Evolutionary conservation across 2,113 vertebrate genomes (phyloP), one percentile per base, ranked within the genome.

Genomic region (Cercopithecus mona): DNA sequence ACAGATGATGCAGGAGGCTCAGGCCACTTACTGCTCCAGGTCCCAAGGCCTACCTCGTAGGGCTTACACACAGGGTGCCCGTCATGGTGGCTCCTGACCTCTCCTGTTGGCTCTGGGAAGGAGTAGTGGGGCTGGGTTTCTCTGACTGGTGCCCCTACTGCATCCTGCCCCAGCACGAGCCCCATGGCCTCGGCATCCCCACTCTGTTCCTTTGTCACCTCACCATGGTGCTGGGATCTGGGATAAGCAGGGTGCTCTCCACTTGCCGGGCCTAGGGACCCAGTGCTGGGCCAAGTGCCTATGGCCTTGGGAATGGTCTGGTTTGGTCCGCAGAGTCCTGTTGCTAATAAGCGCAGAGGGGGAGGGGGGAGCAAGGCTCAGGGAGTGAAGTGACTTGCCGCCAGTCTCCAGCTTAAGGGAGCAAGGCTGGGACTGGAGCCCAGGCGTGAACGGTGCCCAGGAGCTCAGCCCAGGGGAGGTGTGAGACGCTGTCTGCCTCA

Each of bases 31-130:
- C 85, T 0, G 14, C 85, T 12, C 0, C 14, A 3, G 8, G 3
- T 27, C 61, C 27, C 27, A 13, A 64, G 61, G 27, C 61, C 61
- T 6, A 14, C 64, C 64, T 45, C 2, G 66, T 30, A 64, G 43
- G 81, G 52, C 78, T 78, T 5, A 0, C 8, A 0, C 0, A 5
- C 16, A 4, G 48, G 1, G 25, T 50, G 40, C 66, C 61, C 4
- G 0, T 23, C 1, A 0, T 13, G 43, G 84, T 12, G 14, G 32
- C 50, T 72, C 43, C 14, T 45, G 85, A 70, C 84, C 94, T 82
- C n/a, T 22, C 0, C 14, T 11, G 35, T 6, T 3, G 30, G 75
- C 72, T 45, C 68, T 40, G 20, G 16, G 0, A 0, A 11, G 40
- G 66, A 61, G 17, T 70, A 9, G 1, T n/a, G 82, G 78, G 64